These are phyloP conservation scores for Thelaira solivaga DNA, from an alignment of 2,888 invertebrate species.

Conservation along the genomic window DNA sequence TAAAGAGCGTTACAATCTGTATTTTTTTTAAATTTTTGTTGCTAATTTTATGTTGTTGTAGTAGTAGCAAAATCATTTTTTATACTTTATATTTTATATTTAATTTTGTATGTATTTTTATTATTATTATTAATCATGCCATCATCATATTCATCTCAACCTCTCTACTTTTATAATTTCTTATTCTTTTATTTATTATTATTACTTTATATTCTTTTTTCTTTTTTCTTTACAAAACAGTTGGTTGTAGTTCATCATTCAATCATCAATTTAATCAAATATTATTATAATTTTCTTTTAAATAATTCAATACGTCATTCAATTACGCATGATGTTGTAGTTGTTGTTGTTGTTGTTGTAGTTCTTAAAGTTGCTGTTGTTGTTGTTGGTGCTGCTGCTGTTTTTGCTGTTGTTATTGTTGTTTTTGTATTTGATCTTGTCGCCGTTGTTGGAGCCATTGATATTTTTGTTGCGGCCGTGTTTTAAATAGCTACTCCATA, in stretches of 20 bases:
- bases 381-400: constrained; percentile 48
- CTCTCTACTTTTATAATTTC: constrained; percentile 65
- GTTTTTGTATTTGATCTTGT: constrained; percentile 54
- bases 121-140: constrained; percentile 64
- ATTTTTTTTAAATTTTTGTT: constrained; percentile 59
- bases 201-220: constrained; percentile 64
- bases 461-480: constrained; percentile 59
- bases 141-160: constrained; percentile 71
- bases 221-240: constrained; percentile 69
- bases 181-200: constrained; percentile 55
- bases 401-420: constrained; percentile 35
- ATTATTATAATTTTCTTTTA: constrained; percentile 38
- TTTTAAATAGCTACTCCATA: constrained; percentile 59
- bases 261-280: constrained; percentile 56
- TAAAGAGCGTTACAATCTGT: constrained; percentile 68
- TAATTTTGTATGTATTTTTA: constrained; percentile 64
- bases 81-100: constrained; percentile 43
- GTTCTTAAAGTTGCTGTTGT: constrained; percentile 51
- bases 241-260: constrained; percentile 67
- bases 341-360: constrained; percentile 59
- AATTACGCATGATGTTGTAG: constrained; percentile 67
- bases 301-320: constrained; percentile 54
- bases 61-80: constrained; percentile 67
- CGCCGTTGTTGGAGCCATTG: constrained; percentile 54
- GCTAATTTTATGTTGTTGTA: constrained; percentile 67